Evolutionary conservation across 1,140 invertebrate species (phyloP).

Genomic region (Cardiocondyla obscurior): DNA sequence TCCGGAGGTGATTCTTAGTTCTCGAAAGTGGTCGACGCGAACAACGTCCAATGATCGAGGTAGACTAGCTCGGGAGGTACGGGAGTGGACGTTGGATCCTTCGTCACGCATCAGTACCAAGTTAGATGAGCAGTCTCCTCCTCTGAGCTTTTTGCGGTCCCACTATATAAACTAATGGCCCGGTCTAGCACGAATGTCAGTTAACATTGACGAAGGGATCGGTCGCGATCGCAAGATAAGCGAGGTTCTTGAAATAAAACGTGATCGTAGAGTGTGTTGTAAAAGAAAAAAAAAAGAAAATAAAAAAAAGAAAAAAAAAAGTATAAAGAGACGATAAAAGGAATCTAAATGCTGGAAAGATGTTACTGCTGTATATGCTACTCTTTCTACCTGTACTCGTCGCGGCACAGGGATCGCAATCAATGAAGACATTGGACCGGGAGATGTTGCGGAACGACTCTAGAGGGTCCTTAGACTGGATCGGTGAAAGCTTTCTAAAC

Average conservation of each 20-base stretch:
- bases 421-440: constrained; percentile 10
- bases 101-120: constrained; percentile 80
- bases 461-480: constrained; percentile 44
- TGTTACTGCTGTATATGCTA: constrained; percentile 49
- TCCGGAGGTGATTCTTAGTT: constrained; percentile 25
- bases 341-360: constrained; percentile 37
- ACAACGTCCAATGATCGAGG: constrained; percentile 66
- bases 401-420: constrained; percentile 35
- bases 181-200: constrained; percentile 63
- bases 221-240: constrained; percentile 31
- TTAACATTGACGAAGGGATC: constrained; percentile 62
- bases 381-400: constrained; percentile 49
- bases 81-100: constrained; percentile 70
- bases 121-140: constrained; percentile 76
- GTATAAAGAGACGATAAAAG: no score
- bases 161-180: constrained; percentile 80
- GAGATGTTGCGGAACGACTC: constrained; percentile 2
- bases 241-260: constrained; percentile 1
- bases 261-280: not conserved
- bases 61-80: constrained; percentile 41
- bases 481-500: constrained; percentile 66
- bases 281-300: not conserved
- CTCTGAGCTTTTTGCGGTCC: constrained; percentile 67
- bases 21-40: not conserved
- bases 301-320: not conserved